Percentiles rank a stretch among this genome's conserved stretches.
Evolutionary conservation across 2,797 vertebrate species (phyloP).

Genomic region (Enteromius fasciolatus): DNA sequence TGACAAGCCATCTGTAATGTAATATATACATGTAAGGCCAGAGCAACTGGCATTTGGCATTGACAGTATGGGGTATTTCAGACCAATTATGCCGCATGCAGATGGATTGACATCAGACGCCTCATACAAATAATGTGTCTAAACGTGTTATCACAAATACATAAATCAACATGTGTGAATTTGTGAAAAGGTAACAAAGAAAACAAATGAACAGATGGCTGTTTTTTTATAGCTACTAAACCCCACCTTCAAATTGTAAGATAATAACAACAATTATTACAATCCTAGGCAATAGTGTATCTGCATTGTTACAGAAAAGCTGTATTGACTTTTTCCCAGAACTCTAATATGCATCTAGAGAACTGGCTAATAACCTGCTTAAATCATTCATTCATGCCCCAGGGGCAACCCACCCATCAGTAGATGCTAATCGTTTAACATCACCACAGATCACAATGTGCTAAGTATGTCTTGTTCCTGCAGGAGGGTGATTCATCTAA

Average conservation of each 20-base stretch:
- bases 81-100: slow-evolving; percentile 23
- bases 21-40: slow-evolving; percentile 20
- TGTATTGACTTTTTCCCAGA: slow-evolving; percentile 1
- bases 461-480: slow-evolving; percentile 41
- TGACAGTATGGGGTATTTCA: slow-evolving; percentile 32
- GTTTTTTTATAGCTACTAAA: background rate
- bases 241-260: background rate
- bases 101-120: background rate
- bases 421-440: slow-evolving; percentile 46
- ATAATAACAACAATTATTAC: background rate
- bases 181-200: background rate
- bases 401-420: slow-evolving; percentile 39
- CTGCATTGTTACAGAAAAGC: background rate
- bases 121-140: background rate
- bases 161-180: background rate
- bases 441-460: slow-evolving; percentile 36
- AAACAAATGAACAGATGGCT: background rate
- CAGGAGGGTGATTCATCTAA: slow-evolving; percentile 27
- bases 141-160: background rate
- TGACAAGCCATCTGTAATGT: slow-evolving; percentile 45
- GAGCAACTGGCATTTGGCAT: slow-evolving; percentile 39
- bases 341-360: slow-evolving; percentile 17
- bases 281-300: slow-evolving; percentile 8
- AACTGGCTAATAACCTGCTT: slow-evolving; percentile 42
- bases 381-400: slow-evolving; percentile 41